phyloP scores from a whole-genome alignment of 2,797 vertebrate genomes.

The Hypotaenidia okinawae region DNA sequence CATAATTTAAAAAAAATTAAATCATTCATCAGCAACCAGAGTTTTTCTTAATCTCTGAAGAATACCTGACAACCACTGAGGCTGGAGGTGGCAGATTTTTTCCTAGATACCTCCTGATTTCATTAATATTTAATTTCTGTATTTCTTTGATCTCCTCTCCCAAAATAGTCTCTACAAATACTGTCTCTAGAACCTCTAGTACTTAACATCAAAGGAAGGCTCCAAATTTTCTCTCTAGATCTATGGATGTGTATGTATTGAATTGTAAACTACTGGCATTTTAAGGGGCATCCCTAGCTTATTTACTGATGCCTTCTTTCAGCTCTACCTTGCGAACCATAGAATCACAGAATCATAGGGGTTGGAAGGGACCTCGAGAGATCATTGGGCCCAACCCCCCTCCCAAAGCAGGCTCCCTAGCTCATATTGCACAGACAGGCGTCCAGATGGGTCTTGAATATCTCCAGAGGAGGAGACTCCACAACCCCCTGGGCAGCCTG shows the following conservation, averaged over 20 bases:
- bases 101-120: slow-evolving; percentile 18
- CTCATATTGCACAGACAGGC: too few species aligned
- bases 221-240: neutral
- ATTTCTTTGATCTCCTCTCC: neutral
- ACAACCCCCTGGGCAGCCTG: too few species aligned
- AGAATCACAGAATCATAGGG: too few species aligned
- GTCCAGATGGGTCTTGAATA: too few species aligned
- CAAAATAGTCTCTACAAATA: slow-evolving; percentile 15
- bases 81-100: slow-evolving; percentile 7
- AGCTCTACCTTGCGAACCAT: neutral
- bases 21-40: slow-evolving; percentile 7
- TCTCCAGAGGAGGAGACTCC: too few species aligned
- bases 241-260: neutral
- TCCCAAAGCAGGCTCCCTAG: too few species aligned
- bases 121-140: slow-evolving; percentile 19
- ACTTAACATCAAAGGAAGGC: neutral
- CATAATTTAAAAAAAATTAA: neutral
- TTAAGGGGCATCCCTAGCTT: neutral
- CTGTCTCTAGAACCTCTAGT: neutral
- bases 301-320: neutral
- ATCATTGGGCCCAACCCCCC: too few species aligned
- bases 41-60: slow-evolving; percentile 17
- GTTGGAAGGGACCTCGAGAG: too few species aligned
- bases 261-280: neutral
- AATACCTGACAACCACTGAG: slow-evolving; percentile 1